A percentile compares a stretch with the other conserved stretches of the same genome.
phyloP scores from a whole-genome alignment of 2,888 invertebrate species.

The Heteromurus nitidus region DNA sequence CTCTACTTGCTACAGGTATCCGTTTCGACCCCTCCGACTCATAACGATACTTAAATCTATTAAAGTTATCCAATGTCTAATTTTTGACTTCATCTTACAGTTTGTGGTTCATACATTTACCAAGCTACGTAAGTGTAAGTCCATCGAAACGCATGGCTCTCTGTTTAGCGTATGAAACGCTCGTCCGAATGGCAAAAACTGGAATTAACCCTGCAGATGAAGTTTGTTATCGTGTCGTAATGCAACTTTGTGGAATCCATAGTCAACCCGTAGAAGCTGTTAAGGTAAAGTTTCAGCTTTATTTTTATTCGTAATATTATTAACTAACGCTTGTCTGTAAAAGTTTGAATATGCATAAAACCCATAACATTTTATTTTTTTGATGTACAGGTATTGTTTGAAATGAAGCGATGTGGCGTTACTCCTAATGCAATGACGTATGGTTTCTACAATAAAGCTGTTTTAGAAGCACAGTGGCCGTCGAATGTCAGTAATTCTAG shows the following conservation, averaged over 20 bases:
- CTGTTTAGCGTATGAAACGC: constrained; percentile 88
- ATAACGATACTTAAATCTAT: neutral
- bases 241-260: constrained; percentile 97
- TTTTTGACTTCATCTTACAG: constrained; percentile 77
- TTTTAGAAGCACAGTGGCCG: constrained; percentile 97
- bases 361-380: neutral
- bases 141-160: constrained; percentile 86
- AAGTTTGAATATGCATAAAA: neutral
- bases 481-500: constrained; percentile 85
- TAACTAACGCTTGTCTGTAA: neutral
- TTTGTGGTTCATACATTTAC: constrained; percentile 96
- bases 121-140: constrained; percentile 84
- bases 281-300: constrained; percentile 76
- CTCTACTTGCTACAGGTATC: constrained; percentile 87
- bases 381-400: constrained; percentile 80
- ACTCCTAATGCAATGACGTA: constrained; percentile 99
- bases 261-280: constrained; percentile 96
- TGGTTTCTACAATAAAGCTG: constrained; percentile 88
- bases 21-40: too few species aligned
- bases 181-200: constrained; percentile 90
- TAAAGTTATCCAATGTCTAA: constrained; percentile 56
- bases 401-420: constrained; percentile 94
- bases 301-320: too few species aligned
- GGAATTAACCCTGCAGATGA: constrained; percentile 92
- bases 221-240: constrained; percentile 98